A percentile compares a stretch with the other conserved stretches of the same genome.
Evolutionary conservation across 2,888 invertebrate species (phyloP).

Genomic region (Halictus ligatus): DNA sequence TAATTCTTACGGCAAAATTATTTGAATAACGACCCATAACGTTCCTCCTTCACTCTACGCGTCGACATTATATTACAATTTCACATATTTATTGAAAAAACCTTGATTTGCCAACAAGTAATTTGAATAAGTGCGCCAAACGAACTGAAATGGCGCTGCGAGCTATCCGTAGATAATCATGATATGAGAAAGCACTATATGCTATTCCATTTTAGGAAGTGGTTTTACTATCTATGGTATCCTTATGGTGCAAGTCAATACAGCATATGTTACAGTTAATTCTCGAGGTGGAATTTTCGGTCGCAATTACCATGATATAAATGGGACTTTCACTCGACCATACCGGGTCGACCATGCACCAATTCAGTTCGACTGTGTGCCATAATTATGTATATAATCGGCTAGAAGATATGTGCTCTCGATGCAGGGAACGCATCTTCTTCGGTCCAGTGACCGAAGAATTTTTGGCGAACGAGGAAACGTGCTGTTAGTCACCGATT

Average conservation of each 20-base stretch:
- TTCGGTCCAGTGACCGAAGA: conserved; percentile 39
- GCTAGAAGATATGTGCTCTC: conserved; percentile 35
- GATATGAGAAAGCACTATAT: background rate
- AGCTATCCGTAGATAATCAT: background rate
- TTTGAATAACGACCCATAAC: no score
- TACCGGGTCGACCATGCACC: conserved; percentile 34
- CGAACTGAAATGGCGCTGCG: background rate
- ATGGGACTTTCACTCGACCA: background rate
- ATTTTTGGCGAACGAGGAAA: conserved; percentile 15
- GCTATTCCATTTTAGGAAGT: background rate
- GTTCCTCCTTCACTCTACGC: no score
- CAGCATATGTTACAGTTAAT: conserved; percentile 1
- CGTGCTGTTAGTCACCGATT: conserved; percentile 12
- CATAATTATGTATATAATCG: conserved; percentile 28
- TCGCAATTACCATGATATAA: conserved; percentile 24
- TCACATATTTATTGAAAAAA: background rate
- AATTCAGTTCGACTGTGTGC: conserved; percentile 22
- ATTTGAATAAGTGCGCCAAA: background rate
- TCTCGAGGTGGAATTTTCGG: background rate
- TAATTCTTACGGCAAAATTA: no score
- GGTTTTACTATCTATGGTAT: conserved; percentile 2
- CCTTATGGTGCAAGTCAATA: background rate
- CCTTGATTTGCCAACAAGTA: background rate
- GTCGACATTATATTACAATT: background rate
- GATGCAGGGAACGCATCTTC: conserved; percentile 27